A percentile compares a stretch with the other conserved stretches of the same genome.
Evolutionary conservation across 2,113 vertebrate species (phyloP).

Genomic region (Thamnophis sirtalis): DNA sequence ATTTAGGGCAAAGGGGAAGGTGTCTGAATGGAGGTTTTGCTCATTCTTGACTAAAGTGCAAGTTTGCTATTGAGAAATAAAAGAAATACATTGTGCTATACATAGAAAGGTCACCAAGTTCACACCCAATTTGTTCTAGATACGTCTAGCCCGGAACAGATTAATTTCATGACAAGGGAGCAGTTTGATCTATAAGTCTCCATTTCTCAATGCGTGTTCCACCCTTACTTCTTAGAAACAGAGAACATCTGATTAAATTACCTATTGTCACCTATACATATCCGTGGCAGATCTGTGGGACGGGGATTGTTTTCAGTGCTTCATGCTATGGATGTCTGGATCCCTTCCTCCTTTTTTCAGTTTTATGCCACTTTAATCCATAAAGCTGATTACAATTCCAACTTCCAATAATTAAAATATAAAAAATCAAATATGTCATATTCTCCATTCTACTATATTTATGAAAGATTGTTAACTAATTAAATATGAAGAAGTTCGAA

Average conservation of each 20-base stretch:
- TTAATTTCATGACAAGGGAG: slow-evolving; percentile 15
- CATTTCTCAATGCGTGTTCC: not conserved
- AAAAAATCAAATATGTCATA: not conserved
- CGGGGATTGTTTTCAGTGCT: not conserved
- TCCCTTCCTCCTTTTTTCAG: not conserved
- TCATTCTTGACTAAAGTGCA: not conserved
- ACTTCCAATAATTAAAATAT: not conserved
- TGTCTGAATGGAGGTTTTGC: slow-evolving; percentile 7
- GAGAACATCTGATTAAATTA: not conserved
- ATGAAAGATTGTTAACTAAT: not conserved
- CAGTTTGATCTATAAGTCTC: not conserved
- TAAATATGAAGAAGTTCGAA: not conserved
- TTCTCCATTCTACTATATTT: not conserved
- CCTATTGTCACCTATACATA: not conserved
- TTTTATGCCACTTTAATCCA: not conserved
- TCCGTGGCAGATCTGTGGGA: not conserved
- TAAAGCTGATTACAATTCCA: not conserved
- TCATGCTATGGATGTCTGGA: not conserved
- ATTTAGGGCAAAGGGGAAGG: not conserved
- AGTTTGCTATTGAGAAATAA: slow-evolving; percentile 4
- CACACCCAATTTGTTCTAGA: not conserved
- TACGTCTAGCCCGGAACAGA: not conserved
- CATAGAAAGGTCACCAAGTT: not conserved
- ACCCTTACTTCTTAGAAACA: not conserved
- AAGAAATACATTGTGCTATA: not conserved